Evolutionary conservation across 2,113 vertebrate genomes (phyloP), one percentile per base, ranked within the genome.

Genomic region (Elachura formosa): DNA sequence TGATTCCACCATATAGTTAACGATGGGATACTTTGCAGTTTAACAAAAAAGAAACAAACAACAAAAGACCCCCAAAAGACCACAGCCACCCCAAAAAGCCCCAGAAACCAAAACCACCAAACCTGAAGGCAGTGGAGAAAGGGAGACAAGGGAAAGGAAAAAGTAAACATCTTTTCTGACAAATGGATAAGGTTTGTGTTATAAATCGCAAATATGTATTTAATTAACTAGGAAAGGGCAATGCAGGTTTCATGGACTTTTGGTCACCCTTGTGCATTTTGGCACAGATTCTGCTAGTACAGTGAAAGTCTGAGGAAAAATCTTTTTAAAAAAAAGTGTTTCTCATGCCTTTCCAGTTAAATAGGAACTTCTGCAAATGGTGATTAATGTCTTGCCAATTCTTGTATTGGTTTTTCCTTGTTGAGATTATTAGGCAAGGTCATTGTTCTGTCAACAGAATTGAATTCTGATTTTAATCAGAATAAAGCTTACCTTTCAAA

Each of bases 391-490:
- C 59, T 93, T 96, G 71, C 33, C 73, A 84, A n/a, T 49, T 87
- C 62, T 90, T 94, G 12, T 64, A 94, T 72, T 67, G 15, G 24
- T 91, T 97, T 92, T 62, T 69, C 74, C 59, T 87, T 34, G 5
- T 72, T 95, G 69, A 92, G 40, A 22, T 64, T 90, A 1, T 94
- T 95, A 88, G n/a, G 72, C 25, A 33, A 95, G 69, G 38, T 82
- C 88, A 80, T 91, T 73, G 51, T 88, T 91, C 41, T 96, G 52
- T 88, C 84, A 87, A 78, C 89, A 87, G 79, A 94, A 90, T 93
- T 95, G 75, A 67, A 41, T 92, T 95, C 62, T 94, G 67, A 96
- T 96, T 97, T 96, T 95, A 95, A 95, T 96, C 84, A 62, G 72
- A 59, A 85, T 92, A 76, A 95, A 92, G 68, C 55, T 36, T 83